These are phyloP conservation scores for Melinaea marsaeus DNA, from an alignment of 2,888 invertebrate genomes.

Conservation along the genomic window DNA sequence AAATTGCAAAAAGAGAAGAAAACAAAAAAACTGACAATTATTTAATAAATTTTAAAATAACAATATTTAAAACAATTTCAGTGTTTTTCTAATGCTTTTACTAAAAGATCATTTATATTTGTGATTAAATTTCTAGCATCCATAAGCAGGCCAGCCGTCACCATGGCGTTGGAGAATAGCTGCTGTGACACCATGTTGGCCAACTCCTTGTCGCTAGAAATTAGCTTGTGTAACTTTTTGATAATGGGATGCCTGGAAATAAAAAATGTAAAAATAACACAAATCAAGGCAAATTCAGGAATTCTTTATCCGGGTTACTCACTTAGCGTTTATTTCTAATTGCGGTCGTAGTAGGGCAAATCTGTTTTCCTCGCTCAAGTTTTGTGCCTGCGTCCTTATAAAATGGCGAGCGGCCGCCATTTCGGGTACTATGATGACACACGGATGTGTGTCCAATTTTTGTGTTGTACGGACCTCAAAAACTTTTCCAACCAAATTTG, in stretches of 20 bases:
- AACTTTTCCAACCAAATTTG: conserved; percentile 87
- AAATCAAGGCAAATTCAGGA: neutral
- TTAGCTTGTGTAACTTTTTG: conserved; percentile 88
- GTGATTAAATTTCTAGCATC: conserved; percentile 92
- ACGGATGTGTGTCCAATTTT: conserved; percentile 92
- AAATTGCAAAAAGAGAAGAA: neutral
- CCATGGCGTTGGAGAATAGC: conserved; percentile 96
- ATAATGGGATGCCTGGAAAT: conserved; percentile 89
- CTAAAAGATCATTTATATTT: conserved; percentile 91
- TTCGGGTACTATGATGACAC: conserved; percentile 96
- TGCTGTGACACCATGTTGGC: conserved; percentile 92
- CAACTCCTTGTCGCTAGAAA: conserved; percentile 85
- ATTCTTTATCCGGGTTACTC: conserved; percentile 40
- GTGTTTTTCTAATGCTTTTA: conserved; percentile 87
- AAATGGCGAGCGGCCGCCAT: conserved; percentile 98
- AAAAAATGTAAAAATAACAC: conserved; percentile 6
- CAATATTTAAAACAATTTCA: conserved; percentile 14
- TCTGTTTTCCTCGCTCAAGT: conserved; percentile 89
- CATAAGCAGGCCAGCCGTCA: conserved; percentile 94
- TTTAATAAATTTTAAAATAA: conserved; percentile 12
- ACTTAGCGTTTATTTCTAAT: conserved; percentile 96
- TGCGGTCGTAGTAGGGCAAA: conserved; percentile 93
- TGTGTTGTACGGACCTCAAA: conserved; percentile 89
- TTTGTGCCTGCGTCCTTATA: conserved; percentile 90
- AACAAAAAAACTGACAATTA: conserved; percentile 20